Conservation (phyloP, 53 echinoderm and acorn worm species). For the Antedon mediterranea region DNA sequence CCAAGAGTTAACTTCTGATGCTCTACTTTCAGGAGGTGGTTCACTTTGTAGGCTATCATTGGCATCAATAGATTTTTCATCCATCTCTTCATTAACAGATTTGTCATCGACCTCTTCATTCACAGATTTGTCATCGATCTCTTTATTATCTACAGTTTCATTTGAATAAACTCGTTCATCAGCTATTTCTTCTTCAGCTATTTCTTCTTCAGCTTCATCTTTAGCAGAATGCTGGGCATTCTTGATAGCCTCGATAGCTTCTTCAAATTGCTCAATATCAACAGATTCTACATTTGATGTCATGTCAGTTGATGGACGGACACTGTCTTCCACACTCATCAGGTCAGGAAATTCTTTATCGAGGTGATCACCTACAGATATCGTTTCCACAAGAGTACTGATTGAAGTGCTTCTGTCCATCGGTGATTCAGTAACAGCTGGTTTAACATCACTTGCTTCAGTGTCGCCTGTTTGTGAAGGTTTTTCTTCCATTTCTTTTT, state of each 20-base stretch:
- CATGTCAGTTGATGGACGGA: neutral
- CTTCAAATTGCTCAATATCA: neutral
- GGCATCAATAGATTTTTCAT: no score
- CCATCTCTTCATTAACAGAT: no score
- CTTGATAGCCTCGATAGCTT: neutral
- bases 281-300: neutral
- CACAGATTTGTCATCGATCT: no score
- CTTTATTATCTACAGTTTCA: no score
- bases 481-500: neutral
- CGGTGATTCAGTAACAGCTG: neutral
- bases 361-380: neutral
- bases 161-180: no score
- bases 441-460: neutral
- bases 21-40: neutral
- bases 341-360: neutral
- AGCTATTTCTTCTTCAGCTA: no score
- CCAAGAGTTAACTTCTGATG: neutral
- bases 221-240: neutral
- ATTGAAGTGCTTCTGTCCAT: constrained; percentile 10
- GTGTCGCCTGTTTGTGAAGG: neutral
- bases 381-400: neutral
- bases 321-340: neutral
- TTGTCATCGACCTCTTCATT: no score
- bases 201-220: neutral
- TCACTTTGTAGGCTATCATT: no score